Evolutionary conservation across 2,113 vertebrate genomes (phyloP).

Genomic region (Perognathus longimembris): DNA sequence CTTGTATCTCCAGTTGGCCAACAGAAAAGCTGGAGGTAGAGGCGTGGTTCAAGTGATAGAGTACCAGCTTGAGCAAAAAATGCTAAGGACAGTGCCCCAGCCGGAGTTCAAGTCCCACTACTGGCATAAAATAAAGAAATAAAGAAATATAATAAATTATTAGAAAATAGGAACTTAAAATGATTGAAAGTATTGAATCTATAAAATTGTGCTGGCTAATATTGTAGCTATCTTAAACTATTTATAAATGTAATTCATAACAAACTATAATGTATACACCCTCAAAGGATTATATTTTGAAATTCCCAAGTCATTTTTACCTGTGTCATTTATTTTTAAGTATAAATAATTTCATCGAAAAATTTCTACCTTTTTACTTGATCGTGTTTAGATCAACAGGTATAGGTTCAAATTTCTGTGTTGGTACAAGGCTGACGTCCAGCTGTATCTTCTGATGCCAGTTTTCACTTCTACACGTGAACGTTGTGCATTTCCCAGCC

Average conservation of each 20-base stretch:
- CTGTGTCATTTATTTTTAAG: not conserved
- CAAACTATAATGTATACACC: not conserved
- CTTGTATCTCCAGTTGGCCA: no score
- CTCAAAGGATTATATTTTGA: not conserved
- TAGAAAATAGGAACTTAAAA: not conserved
- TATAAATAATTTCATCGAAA: not conserved
- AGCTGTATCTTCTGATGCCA: not conserved
- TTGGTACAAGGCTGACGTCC: not conserved
- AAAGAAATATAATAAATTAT: not conserved
- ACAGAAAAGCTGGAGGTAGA: no score
- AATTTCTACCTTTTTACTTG: conserved; percentile 15
- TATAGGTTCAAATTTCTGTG: not conserved
- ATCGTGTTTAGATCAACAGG: not conserved
- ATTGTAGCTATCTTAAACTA: not conserved
- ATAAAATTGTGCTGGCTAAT: not conserved
- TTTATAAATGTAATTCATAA: not conserved
- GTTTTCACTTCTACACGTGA: not conserved
- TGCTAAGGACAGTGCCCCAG: no score
- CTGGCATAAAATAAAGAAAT: no score
- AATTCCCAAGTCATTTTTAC: not conserved
- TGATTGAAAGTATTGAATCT: not conserved
- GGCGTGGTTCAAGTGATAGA: no score
- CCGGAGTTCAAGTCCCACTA: no score
- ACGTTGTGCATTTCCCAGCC: not conserved
- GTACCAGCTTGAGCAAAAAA: no score